Conservation (phyloP, 1,140 invertebrate species). For the Leptonema lineaticorne region DNA sequence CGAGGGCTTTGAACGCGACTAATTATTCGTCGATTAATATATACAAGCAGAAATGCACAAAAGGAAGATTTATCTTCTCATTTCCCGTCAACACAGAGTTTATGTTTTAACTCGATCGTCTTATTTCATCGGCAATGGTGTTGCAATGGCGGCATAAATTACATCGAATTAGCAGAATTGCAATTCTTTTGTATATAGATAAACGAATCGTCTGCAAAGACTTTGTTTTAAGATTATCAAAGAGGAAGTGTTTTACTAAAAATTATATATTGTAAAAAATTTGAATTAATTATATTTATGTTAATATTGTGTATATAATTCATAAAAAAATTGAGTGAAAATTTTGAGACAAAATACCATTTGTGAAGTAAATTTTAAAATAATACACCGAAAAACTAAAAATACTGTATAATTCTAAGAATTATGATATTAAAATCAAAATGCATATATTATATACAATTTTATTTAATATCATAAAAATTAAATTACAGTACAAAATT, state of each 20-base stretch:
- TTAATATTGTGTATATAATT: no score
- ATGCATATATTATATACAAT: no score
- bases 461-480: no score
- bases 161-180: slow-evolving; percentile 38
- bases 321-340: no score
- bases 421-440: no score
- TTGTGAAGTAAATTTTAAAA: no score
- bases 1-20: neutral
- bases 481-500: no score
- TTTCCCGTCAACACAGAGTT: neutral
- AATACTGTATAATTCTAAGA: no score
- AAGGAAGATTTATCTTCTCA: slow-evolving; percentile 12
- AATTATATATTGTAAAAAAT: neutral
- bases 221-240: neutral
- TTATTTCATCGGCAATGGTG: slow-evolving; percentile 37
- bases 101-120: slow-evolving; percentile 34
- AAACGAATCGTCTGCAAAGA: neutral
- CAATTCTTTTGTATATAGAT: neutral
- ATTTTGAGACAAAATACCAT: no score
- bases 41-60: no score
- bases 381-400: no score
- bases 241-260: neutral
- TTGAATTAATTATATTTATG: no score
- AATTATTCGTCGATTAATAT: slow-evolving; percentile 6
- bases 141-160: slow-evolving; percentile 40